A percentile compares a stretch with the other conserved stretches of the same genome.
These are phyloP conservation scores for Helicoverpa zea DNA, from an alignment of 1,140 invertebrate species.

Conservation along the genomic window DNA sequence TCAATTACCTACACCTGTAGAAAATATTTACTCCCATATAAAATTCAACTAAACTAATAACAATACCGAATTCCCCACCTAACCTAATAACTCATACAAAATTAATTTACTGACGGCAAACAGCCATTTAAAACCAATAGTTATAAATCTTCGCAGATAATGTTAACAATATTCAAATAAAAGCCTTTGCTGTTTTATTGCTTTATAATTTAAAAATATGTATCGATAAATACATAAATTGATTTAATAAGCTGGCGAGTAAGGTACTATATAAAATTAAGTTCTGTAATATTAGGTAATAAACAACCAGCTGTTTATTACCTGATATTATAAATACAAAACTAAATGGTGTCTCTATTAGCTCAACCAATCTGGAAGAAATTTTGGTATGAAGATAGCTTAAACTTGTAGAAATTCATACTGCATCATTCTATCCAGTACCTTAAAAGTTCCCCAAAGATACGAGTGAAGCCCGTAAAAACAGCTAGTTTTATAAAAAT, in stretches of 20 bases:
- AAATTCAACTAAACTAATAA: not conserved
- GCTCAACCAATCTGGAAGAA: no score
- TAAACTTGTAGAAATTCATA: no score
- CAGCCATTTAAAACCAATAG: not conserved
- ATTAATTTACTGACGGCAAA: slow-evolving; percentile 22
- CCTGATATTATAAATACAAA: not conserved
- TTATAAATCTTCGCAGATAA: slow-evolving; percentile 16
- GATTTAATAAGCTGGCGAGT: not conserved
- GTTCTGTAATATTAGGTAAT: not conserved
- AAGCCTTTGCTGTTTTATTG: not conserved
- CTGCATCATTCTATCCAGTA: no score
- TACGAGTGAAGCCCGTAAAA: not conserved
- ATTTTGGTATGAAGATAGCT: no score
- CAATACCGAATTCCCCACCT: not conserved
- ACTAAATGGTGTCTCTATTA: no score
- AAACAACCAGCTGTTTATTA: not conserved
- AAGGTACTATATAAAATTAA: not conserved
- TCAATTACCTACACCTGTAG: no score
- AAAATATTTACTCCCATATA: no score
- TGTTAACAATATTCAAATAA: slow-evolving; percentile 8
- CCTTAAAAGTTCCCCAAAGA: no score
- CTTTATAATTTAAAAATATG: not conserved
- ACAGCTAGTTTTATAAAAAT: not conserved
- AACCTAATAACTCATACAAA: slow-evolving; percentile 8
- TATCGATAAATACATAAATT: not conserved